Percentiles rank a stretch among this genome's conserved stretches.
Conservation (phyloP, 1,140 invertebrate species). For the Tribolium castaneum region DNA sequence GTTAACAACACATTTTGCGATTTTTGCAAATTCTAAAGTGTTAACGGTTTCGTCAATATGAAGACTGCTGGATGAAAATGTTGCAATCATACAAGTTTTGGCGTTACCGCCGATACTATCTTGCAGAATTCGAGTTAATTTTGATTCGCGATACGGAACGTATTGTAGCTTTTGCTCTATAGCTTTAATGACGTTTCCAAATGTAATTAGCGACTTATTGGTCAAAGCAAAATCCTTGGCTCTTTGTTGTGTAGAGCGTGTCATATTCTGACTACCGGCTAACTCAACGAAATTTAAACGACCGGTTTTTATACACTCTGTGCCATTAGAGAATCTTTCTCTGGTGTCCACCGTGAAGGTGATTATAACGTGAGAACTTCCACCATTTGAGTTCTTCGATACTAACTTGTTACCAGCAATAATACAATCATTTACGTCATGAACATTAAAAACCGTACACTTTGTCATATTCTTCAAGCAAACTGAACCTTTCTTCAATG, state of each 20-base stretch:
- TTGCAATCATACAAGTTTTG: conserved; percentile 87
- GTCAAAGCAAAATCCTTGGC: conserved; percentile 96
- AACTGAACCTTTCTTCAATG: conserved; percentile 73
- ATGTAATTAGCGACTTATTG: conserved; percentile 92
- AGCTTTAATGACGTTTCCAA: conserved; percentile 89
- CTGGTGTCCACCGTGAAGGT: conserved; percentile 94
- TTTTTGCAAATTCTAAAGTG: conserved; percentile 93
- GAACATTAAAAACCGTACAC: conserved; percentile 89
- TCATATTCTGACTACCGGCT: conserved; percentile 96
- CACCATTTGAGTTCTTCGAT: conserved; percentile 82
- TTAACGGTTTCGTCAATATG: conserved; percentile 94
- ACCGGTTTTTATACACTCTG: conserved; percentile 92
- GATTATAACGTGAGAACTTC: conserved; percentile 96
- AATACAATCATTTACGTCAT: conserved; percentile 82
- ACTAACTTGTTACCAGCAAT: conserved; percentile 90
- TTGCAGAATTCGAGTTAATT: conserved; percentile 91
- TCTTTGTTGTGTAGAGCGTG: conserved; percentile 87
- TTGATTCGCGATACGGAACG: conserved; percentile 74
- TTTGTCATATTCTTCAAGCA: conserved; percentile 85
- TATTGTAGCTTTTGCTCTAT: not conserved
- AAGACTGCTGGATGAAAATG: conserved; percentile 86
- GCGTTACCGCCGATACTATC: conserved; percentile 97
- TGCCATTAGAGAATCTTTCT: conserved; percentile 88
- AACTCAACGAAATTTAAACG: conserved; percentile 97
- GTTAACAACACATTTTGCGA: conserved; percentile 95